Base-by-base conservation (phyloP, 2,113 vertebrate species). In the Peromyscus leucopus region DNA sequence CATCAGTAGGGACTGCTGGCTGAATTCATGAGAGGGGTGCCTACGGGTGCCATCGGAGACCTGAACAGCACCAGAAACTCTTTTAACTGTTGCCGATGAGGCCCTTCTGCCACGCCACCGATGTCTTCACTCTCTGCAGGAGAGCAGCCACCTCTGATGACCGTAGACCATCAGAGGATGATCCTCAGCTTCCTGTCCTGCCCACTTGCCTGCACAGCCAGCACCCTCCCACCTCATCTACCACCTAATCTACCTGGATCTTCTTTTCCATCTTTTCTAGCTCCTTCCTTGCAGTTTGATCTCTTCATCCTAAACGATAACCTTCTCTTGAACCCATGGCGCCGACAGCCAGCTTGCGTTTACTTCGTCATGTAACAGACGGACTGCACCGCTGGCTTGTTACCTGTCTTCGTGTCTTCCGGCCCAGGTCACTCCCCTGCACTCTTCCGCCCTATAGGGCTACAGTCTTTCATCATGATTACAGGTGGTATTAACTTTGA, bases 21-120 rank as follows among this genome's bases (percentile, higher is more conserved):
- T 11, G 6, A 0, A 22, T 31, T 11, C 33, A 1, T 13, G 39
- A 22, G 28, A 5, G 28, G 26, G 11, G 57, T 42, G 5, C 24
- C 90, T 42, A 28, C 48, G 48, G 42, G 55, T 24, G 19, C 57
- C 39, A 17, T 76, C 28, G 36, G 82, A 90, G 57, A 21, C 63
- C 48, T 59, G 57, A 90, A 69, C 74, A 55, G 51, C 48, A 69
- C 72, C 22, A 10, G 22, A 61, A 61, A 7, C 22, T 39, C 24
- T 83, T 24, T 83, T 83, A 39, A 7, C 78, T 59, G 74, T 42
- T 63, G n/a, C n/a, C 42, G 59, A 42, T 42, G 24, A 75, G 71
- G 71, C n/a, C 48, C 78, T 51, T 51, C 31, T 36, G 33, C 78
- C 21, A 19, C 5, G 26, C 39, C 15, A 1, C 46, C 6, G 1